These are phyloP conservation scores for Saccostrea cuccullata DNA, from an alignment of 1,140 invertebrate genomes.

Conservation along the genomic window DNA sequence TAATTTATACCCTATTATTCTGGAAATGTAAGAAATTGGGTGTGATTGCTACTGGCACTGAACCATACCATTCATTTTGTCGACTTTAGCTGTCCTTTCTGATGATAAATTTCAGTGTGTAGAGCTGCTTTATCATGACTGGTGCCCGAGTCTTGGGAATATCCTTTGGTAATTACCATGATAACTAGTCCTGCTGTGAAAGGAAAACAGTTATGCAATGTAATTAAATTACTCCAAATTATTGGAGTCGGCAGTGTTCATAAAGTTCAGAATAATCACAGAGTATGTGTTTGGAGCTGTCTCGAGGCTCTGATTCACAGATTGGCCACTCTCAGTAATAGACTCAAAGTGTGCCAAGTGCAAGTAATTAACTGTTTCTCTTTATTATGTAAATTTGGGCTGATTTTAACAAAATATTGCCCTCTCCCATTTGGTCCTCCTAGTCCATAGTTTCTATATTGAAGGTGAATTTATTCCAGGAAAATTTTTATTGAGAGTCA, in stretches of 20 bases:
- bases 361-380: slow-evolving; percentile 9
- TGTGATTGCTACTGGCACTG: slow-evolving; percentile 13
- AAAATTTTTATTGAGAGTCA: neutral
- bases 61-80: slow-evolving; percentile 26
- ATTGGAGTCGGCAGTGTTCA: slow-evolving; percentile 9
- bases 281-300: neutral
- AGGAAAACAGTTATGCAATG: slow-evolving; percentile 35
- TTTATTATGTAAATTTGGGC: slow-evolving; percentile 22
- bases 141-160: slow-evolving; percentile 13
- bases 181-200: slow-evolving; percentile 32
- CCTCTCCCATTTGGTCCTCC: neutral
- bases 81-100: slow-evolving; percentile 3
- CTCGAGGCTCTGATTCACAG: neutral
- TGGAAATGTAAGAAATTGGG: slow-evolving; percentile 35
- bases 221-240: slow-evolving; percentile 29
- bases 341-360: slow-evolving; percentile 13
- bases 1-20: slow-evolving; percentile 32
- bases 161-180: slow-evolving; percentile 30
- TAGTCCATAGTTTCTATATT: neutral
- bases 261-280: slow-evolving; percentile 21
- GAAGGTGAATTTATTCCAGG: neutral
- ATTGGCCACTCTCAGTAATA: slow-evolving; percentile 23
- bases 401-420: slow-evolving; percentile 2
- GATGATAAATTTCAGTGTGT: slow-evolving; percentile 17
- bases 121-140: slow-evolving; percentile 10